Conservation (phyloP, 2,113 vertebrate genomes). For the Oreochromis niloticus region DNA sequence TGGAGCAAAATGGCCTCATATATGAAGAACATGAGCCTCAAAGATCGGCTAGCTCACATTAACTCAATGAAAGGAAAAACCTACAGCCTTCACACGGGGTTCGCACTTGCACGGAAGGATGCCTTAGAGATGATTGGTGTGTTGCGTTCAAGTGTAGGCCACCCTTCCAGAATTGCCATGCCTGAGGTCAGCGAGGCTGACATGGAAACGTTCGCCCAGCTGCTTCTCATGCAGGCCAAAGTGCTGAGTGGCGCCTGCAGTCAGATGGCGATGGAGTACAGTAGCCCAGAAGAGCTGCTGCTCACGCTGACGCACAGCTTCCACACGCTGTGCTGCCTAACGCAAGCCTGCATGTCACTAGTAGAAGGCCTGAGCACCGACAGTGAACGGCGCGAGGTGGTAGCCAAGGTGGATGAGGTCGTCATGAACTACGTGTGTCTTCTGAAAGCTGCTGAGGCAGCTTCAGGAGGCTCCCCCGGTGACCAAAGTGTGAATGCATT, state of each 20-base stretch:
- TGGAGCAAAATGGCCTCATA: conserved; percentile 49
- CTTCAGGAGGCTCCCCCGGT: conserved; percentile 74
- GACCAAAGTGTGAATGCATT: conserved; percentile 86
- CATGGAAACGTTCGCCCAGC: conserved; percentile 80
- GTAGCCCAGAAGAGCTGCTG: conserved; percentile 88
- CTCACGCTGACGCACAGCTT: conserved; percentile 92
- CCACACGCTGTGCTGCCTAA: conserved; percentile 90
- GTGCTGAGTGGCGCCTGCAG: conserved; percentile 87
- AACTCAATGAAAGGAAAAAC: conserved; percentile 84
- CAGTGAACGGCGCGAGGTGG: conserved; percentile 79
- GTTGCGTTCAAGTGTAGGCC: conserved; percentile 77
- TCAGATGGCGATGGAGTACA: conserved; percentile 85
- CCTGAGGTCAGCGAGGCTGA: conserved; percentile 70
- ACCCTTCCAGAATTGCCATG: conserved; percentile 12
- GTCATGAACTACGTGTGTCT: conserved; percentile 88
- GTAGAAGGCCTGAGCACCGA: conserved; percentile 83
- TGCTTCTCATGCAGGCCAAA: conserved; percentile 85
- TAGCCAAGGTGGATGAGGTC: conserved; percentile 84
- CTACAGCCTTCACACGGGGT: conserved; percentile 85
- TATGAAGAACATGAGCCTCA: conserved; percentile 73
- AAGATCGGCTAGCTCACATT: conserved; percentile 76
- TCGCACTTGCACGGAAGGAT: conserved; percentile 85
- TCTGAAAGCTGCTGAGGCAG: conserved; percentile 82
- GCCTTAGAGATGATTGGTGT: conserved; percentile 86
- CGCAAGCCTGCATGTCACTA: conserved; percentile 91